Evolutionary conservation across 2,113 vertebrate genomes (phyloP).

Genomic region (Bombycilla garrulus): DNA sequence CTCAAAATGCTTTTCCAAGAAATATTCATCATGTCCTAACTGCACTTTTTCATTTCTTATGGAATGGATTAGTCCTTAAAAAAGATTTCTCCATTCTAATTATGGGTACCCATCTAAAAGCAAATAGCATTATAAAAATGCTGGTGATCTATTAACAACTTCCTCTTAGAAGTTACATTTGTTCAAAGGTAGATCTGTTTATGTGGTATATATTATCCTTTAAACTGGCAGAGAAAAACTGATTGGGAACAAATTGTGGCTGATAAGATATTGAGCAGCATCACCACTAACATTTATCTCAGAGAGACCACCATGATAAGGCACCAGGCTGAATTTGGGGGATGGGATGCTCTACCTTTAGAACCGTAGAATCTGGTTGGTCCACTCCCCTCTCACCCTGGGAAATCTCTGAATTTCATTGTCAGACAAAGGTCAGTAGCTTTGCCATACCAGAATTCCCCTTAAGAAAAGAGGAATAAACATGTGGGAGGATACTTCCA

Average conservation of each 20-base stretch:
- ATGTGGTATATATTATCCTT: not conserved
- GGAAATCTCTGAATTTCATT: not conserved
- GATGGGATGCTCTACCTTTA: not conserved
- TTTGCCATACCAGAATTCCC: not conserved
- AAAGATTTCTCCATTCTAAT: not conserved
- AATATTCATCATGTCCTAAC: slow-evolving; percentile 16
- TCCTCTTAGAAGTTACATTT: slow-evolving; percentile 4
- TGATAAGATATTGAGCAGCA: not conserved
- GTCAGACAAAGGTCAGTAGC: not conserved
- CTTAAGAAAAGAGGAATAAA: not conserved
- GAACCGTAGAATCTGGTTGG: not conserved
- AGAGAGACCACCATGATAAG: not conserved
- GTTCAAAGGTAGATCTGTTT: not conserved
- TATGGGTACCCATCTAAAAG: not conserved
- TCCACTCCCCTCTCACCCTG: not conserved
- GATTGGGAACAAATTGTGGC: not conserved
- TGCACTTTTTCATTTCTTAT: not conserved
- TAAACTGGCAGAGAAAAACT: not conserved
- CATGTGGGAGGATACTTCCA: not conserved
- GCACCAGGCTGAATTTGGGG: not conserved
- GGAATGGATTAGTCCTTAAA: not conserved
- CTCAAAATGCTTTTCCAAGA: slow-evolving; percentile 16
- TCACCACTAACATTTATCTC: not conserved
- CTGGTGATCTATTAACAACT: not conserved
- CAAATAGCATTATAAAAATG: not conserved